Evolutionary conservation across 2,888 invertebrate species (phyloP), one percentile per base, ranked within the genome.

Genomic region (Drosophila robusta): DNA sequence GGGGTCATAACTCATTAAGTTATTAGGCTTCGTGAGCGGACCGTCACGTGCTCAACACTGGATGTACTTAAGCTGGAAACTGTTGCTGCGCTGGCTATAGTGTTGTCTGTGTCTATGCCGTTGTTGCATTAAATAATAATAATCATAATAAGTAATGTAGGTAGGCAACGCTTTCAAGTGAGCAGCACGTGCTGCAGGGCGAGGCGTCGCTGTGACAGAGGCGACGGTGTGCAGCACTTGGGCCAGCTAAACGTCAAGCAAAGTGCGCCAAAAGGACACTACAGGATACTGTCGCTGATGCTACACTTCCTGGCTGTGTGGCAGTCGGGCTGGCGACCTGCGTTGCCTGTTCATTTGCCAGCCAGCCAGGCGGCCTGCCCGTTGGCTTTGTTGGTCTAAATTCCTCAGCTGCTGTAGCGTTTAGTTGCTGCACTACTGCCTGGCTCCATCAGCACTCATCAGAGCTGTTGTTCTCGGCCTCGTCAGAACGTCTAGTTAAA

Each of bases 271-370:
- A 86, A 76, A 86, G 89, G 87, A 83, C 80, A 88, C 83, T 88
- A 74, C 74, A 83, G 83, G 89, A 88, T 88, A 80, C 89, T 87
- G 89, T 67, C 84, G 83, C 83, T 83, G 83, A 83, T 83, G 83
- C 80, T 88, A 88, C 89, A 83, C 89, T 83, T 83, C 83, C 89
- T 83, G 79, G 55, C 66, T 60, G 45, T 67, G 60, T 68, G 22
- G 32, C 55, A 50, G 63, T 16, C 54, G 45, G 61, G 56, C 73
- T 32, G 56, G 36, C 65, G 60, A 72, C 68, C 80, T 70, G 70
- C 52, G 65, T 62, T 80, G 78, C 29, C 63, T 83, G 83, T 86
- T 85, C 82, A 87, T 87, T 82, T 82, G 69, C 75, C 88, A 77
- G 87, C 51, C 44, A 39, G 46, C 22, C 42, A 41, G 9, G 2